Percentiles rank a stretch among this genome's conserved stretches.
These are phyloP conservation scores for Hypsibius dujardini DNA, from an alignment of 1,140 invertebrate genomes.

Conservation along the genomic window DNA sequence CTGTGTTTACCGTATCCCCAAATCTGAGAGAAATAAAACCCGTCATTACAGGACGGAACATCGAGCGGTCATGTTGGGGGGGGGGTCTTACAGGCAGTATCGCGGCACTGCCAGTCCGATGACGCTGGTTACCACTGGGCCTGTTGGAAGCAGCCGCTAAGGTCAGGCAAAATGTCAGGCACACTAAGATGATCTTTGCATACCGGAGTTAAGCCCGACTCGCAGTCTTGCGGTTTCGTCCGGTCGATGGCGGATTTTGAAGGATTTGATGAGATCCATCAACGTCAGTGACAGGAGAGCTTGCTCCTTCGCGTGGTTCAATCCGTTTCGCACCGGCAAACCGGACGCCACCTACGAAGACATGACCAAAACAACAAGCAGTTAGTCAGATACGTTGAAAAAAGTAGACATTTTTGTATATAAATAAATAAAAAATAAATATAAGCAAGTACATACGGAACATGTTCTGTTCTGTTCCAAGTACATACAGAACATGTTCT, in stretches of 20 bases:
- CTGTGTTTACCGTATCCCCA: too few species aligned
- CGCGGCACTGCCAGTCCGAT: conserved; percentile 11
- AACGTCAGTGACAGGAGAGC: neutral
- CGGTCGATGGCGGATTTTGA: conserved; percentile 10
- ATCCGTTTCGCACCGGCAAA: neutral
- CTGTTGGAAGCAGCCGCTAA: neutral
- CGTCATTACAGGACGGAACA: conserved; percentile 48
- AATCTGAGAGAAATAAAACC: conserved; percentile 38
- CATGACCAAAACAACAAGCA: neutral
- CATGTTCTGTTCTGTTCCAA: too few species aligned
- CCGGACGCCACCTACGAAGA: conserved; percentile 3
- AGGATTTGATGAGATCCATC: neutral
- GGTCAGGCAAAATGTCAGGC: too few species aligned
- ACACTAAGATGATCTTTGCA: too few species aligned
- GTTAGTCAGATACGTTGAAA: neutral
- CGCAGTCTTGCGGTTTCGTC: neutral
- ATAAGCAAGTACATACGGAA: too few species aligned
- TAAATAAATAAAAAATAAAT: too few species aligned
- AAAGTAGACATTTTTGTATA: neutral
- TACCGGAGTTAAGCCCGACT: neutral
- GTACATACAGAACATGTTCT: too few species aligned
- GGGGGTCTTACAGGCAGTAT: conserved; percentile 23
- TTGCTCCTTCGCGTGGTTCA: neutral
- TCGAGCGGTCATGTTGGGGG: conserved; percentile 45
- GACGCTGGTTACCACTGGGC: neutral